These are phyloP conservation scores for Zaprionus gabonicus DNA, from an alignment of 1,140 invertebrate genomes.

Conservation along the genomic window DNA sequence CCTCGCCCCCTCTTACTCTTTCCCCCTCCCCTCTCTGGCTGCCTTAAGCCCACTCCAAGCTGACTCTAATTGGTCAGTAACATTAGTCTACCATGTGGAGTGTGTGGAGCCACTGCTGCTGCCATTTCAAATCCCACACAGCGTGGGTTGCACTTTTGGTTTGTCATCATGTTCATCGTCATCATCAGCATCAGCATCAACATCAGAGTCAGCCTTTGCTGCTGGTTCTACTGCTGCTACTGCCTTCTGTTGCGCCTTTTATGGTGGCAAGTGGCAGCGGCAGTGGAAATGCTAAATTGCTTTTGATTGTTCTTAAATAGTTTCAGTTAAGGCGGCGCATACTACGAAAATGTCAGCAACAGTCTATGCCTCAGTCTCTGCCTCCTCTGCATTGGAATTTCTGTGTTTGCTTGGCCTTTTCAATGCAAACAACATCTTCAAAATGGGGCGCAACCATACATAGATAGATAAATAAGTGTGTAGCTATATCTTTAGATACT, in stretches of 20 bases:
- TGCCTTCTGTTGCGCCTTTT: conserved; percentile 29
- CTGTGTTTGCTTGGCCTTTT: conserved; percentile 33
- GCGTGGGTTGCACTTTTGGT: conserved; percentile 48
- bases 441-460: conserved; percentile 3
- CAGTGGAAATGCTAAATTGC: conserved; percentile 37
- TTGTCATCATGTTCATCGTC: conserved; percentile 37
- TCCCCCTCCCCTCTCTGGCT: neutral
- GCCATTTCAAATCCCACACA: conserved; percentile 40
- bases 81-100: conserved; percentile 17
- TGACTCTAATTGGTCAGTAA: conserved; percentile 38
- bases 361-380: neutral
- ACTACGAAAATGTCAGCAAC: conserved; percentile 15
- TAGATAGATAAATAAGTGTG: neutral
- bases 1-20: neutral
- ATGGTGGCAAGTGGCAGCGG: conserved; percentile 26
- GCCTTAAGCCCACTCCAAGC: neutral
- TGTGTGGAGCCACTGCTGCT: conserved; percentile 17
- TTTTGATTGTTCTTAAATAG: conserved; percentile 50
- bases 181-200: conserved; percentile 7
- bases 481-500: neutral
- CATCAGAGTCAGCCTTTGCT: neutral
- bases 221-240: conserved; percentile 8
- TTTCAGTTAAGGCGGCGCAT: conserved; percentile 20
- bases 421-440: conserved; percentile 29
- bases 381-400: conserved; percentile 20